A percentile compares a stretch with the other conserved stretches of the same genome.
These are phyloP conservation scores for Rostratula benghalensis DNA, from an alignment of 2,113 vertebrate genomes.

Conservation along the genomic window DNA sequence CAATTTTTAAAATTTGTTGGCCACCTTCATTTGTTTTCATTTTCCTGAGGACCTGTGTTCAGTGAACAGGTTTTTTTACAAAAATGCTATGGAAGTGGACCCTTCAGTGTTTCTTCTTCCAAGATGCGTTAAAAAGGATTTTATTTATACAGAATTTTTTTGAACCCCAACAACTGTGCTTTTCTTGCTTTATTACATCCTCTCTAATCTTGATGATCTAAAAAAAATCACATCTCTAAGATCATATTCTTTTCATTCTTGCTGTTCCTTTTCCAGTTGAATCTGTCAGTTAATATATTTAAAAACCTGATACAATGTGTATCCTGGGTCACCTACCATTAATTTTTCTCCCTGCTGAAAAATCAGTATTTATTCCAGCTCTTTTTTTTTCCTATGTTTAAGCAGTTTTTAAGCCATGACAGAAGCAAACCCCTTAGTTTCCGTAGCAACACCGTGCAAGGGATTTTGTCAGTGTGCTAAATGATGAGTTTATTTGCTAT, in stretches of 20 bases:
- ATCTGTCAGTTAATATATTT: background rate
- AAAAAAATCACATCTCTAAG: background rate
- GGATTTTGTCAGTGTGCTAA: background rate
- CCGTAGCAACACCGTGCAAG: background rate
- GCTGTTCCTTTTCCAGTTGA: background rate
- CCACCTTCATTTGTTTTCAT: background rate
- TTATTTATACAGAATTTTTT: background rate
- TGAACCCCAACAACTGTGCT: background rate
- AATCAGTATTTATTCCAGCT: background rate
- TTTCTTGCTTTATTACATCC: background rate
- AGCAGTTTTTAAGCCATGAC: background rate
- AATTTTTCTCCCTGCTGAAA: background rate
- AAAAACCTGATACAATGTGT: background rate
- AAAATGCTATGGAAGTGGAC: background rate
- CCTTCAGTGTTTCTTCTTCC: background rate
- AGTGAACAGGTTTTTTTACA: background rate
- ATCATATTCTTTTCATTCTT: background rate
- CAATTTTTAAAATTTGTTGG: background rate
- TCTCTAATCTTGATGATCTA: background rate
- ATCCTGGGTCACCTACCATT: background rate
- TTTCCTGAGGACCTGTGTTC: background rate
- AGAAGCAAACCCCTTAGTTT: background rate
- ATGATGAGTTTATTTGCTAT: background rate
- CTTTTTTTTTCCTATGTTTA: background rate
- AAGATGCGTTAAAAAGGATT: background rate